phyloP scores from a whole-genome alignment of 2,888 invertebrate genomes.

The Cremastinae sp. region DNA sequence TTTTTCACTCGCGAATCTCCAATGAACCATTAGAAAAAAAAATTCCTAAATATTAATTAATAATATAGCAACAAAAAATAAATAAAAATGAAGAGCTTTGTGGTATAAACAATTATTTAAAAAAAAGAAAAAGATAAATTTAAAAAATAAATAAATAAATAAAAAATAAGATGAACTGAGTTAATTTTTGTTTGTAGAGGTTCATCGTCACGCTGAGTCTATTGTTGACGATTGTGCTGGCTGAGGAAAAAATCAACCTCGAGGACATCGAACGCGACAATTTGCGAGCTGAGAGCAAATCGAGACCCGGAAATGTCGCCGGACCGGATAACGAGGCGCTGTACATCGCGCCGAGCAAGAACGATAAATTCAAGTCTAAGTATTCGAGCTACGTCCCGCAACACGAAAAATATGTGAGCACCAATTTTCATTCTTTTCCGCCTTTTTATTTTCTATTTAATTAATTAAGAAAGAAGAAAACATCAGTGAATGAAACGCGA shows the following conservation, averaged over 20 bases:
- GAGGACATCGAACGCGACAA: slow-evolving; percentile 89
- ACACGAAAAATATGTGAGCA: slow-evolving; percentile 58
- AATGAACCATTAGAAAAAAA: not conserved
- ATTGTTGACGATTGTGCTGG: slow-evolving; percentile 72
- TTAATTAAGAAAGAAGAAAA: too few relatives aligned
- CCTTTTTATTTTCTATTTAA: too few relatives aligned
- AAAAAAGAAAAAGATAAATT: too few relatives aligned
- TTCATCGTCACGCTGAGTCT: slow-evolving; percentile 66
- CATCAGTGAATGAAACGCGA: too few relatives aligned
- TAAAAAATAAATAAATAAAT: too few relatives aligned
- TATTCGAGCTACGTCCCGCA: slow-evolving; percentile 58
- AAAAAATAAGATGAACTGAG: too few relatives aligned
- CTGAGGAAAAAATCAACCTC: slow-evolving; percentile 85
- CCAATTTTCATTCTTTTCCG: too few relatives aligned
- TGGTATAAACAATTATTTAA: too few relatives aligned
- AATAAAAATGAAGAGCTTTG: not conserved
- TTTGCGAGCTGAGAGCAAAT: slow-evolving; percentile 83
- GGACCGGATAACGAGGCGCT: slow-evolving; percentile 64
- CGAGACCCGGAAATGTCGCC: slow-evolving; percentile 64
- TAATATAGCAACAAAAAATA: not conserved
- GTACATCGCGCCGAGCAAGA: slow-evolving; percentile 63
- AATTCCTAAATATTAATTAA: not conserved
- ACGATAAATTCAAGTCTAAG: slow-evolving; percentile 64
- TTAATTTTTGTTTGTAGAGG: slow-evolving; percentile 67
- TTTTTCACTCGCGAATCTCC: not conserved